Conservation (phyloP, 1,140 invertebrate species). For the Dendroctonus valens region DNA sequence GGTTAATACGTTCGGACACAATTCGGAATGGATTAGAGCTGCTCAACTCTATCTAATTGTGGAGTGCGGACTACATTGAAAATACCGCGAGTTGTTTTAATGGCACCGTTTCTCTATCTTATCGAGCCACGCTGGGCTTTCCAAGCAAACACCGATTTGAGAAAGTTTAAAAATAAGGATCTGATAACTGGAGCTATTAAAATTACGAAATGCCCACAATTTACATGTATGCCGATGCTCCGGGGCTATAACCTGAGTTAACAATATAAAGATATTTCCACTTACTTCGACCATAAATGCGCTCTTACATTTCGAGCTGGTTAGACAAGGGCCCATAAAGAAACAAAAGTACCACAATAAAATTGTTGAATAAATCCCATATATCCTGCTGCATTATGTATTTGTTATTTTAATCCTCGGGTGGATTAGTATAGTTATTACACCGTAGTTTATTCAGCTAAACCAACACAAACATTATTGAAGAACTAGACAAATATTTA, state of each 20-base stretch:
- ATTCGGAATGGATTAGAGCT: no score
- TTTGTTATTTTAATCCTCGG: slow-evolving; percentile 28
- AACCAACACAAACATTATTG: slow-evolving; percentile 28
- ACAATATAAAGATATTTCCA: slow-evolving; percentile 5
- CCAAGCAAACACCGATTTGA: no score
- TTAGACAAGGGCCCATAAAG: slow-evolving; percentile 10
- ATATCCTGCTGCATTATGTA: slow-evolving; percentile 25
- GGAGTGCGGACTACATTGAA: no score
- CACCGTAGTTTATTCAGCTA: slow-evolving; percentile 26
- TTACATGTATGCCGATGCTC: background rate
- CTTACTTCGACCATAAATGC: slow-evolving; percentile 1
- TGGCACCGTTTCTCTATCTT: no score
- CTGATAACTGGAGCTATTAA: no score
- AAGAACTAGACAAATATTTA: slow-evolving; percentile 26
- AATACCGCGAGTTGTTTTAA: no score
- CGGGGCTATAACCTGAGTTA: background rate
- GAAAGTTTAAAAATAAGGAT: no score
- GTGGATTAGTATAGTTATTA: slow-evolving; percentile 25
- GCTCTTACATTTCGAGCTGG: background rate
- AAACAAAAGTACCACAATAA: slow-evolving; percentile 18
- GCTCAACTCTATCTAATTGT: no score
- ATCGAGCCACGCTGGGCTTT: no score
- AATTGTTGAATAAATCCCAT: slow-evolving; percentile 17
- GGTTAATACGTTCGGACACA: no score
- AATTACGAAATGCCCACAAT: no score